These are phyloP conservation scores for Bembecia ichneumoniformis DNA, from an alignment of 2,888 invertebrate species.

Conservation along the genomic window DNA sequence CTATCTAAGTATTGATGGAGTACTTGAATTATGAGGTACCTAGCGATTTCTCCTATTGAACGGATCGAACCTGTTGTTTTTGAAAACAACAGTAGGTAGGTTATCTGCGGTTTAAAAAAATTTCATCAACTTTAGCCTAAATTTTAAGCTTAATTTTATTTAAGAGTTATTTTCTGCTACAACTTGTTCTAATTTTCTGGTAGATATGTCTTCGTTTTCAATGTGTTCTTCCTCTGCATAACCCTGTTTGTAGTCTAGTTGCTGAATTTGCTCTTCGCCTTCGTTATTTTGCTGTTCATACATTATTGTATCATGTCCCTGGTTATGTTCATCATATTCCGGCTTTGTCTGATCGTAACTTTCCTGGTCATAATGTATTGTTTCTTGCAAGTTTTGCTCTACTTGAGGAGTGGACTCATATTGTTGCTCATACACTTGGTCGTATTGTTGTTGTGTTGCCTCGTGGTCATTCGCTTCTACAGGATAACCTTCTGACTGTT, in stretches of 20 bases:
- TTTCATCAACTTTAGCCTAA: no score
- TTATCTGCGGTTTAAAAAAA: no score
- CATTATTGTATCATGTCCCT: conserved; percentile 6
- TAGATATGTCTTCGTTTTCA: background rate
- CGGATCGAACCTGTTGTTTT: no score
- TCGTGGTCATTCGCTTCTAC: conserved; percentile 37
- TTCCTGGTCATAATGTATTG: conserved; percentile 13
- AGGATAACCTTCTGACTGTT: conserved; percentile 25
- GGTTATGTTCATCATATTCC: conserved; percentile 8
- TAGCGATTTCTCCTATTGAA: no score
- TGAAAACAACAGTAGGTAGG: no score
- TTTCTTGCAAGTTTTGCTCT: conserved; percentile 1
- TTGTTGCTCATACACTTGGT: conserved; percentile 46
- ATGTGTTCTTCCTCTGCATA: conserved; percentile 12
- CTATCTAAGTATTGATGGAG: no score
- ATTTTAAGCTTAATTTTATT: no score
- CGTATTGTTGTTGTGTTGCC: conserved; percentile 38
- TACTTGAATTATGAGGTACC: no score
- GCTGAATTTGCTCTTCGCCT: conserved; percentile 22
- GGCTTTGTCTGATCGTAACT: conserved; percentile 7
- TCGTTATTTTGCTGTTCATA: conserved; percentile 20
- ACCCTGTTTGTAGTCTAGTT: conserved; percentile 33
- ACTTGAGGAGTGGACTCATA: conserved; percentile 15
- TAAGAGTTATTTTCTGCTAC: no score
- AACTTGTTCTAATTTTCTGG: background rate